Base-by-base conservation (phyloP, 2,888 invertebrate species). In the Carpatolechia fugitivella region DNA sequence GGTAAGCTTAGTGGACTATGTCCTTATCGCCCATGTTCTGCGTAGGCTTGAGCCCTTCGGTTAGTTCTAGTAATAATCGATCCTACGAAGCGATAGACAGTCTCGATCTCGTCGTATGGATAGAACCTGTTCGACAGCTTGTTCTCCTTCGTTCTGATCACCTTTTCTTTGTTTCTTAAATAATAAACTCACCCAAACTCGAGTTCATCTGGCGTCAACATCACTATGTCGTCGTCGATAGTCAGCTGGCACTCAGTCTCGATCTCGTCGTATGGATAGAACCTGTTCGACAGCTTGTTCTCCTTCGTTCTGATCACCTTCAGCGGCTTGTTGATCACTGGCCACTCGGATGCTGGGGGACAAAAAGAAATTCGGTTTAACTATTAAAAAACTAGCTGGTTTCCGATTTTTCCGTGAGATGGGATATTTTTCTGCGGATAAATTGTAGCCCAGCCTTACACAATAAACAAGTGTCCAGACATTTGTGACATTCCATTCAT, bases 221-320 rank as follows among this genome's bases (percentile, higher is more conserved):
- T 98, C 24, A 97, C 93, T 66, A 98, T 98, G 74, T 98, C 98
- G 81, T 99, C 98, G 77, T 99, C 98, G 60, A 99, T 95, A 3
- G 98, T 97, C 68, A 99, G 88, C 66, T 99, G 95, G 49, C 98
- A 98, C 85, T 99, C 98, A 0, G 99, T 99, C 91, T 98, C 97
- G 62, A 99, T 98, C 82, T 98, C 98, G 72, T 96, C 95, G 82
- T 97, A 98, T 0, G 99, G 98, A 82, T 94, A 97, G 88, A 99
- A 99, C 64, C 98, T 90, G 85, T 98, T 99, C n/a, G 98, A 98
- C 51, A 99, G 89, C 79, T 95, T 96, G 84, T 99, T 99, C 70
- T 95, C 96, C 68, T 94, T 94, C 1, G 98, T 98, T 80, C 94
- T 94, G 62, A 98, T 95, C 48, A 99, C 94, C 90, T 97, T 97